Conservation (phyloP, 2,113 vertebrate species). For the Bos javanicus region DNA sequence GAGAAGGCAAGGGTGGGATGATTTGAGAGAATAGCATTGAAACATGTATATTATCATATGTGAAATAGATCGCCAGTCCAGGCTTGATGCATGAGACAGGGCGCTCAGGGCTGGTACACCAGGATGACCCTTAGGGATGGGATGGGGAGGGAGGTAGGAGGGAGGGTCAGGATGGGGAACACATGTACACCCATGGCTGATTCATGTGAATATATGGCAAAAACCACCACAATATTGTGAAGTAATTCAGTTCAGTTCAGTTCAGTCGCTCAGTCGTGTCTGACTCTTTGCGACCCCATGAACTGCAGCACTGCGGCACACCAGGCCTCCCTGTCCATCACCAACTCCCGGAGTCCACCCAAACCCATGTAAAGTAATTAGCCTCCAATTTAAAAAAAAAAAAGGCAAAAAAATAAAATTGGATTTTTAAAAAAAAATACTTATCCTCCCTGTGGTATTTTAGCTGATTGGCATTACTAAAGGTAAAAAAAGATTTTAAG, state of each 20-base stretch:
- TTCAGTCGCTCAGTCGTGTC: no score
- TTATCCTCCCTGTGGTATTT: background rate
- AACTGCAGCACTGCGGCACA: no score
- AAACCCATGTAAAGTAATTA: background rate
- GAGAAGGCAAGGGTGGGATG: background rate
- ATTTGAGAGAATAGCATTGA: background rate
- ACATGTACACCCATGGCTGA: background rate
- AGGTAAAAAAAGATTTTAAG: background rate
- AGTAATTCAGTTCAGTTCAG: background rate
- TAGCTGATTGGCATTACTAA: background rate
- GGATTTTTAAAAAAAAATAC: background rate
- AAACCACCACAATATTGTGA: background rate
- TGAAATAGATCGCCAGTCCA: background rate
- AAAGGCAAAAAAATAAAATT: background rate
- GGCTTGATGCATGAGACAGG: background rate
- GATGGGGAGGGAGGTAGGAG: background rate
- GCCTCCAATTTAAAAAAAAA: background rate
- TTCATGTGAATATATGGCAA: background rate
- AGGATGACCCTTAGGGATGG: background rate
- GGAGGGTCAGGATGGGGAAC: background rate
- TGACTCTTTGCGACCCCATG: no score
- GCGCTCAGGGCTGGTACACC: background rate
- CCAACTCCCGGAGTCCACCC: no score
- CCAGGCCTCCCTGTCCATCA: no score
- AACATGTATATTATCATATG: background rate